Evolutionary conservation across 2,113 vertebrate genomes (phyloP).

Genomic region (Synodontis membranacea): DNA sequence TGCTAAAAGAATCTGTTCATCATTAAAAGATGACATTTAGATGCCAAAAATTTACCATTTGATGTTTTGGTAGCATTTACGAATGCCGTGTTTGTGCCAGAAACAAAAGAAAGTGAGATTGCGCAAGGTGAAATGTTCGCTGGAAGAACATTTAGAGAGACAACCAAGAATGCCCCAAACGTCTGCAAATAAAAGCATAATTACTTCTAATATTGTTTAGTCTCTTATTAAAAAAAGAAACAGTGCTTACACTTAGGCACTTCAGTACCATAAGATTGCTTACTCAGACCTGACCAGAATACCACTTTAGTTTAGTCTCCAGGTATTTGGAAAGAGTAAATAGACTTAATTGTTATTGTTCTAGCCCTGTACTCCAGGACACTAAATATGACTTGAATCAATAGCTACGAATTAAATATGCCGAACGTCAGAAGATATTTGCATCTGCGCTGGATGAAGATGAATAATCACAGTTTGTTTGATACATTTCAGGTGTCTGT

Average conservation of each 20-base stretch:
- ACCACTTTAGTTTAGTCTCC: not conserved
- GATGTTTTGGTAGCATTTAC: slow-evolving; percentile 25
- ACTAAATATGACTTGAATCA: not conserved
- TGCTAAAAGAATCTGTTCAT: slow-evolving; percentile 48
- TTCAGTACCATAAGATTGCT: not conserved
- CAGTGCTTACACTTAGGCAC: not conserved
- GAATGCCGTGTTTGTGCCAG: not conserved
- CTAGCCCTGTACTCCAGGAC: not conserved
- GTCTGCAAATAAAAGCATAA: slow-evolving; percentile 18
- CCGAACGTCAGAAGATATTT: not conserved
- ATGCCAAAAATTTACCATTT: slow-evolving; percentile 14
- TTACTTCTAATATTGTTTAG: slow-evolving; percentile 52
- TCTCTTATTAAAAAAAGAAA: not conserved
- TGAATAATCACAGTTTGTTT: not conserved
- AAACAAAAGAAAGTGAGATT: not conserved
- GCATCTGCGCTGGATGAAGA: not conserved
- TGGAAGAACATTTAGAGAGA: not conserved
- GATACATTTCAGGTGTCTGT: not conserved
- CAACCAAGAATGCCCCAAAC: not conserved
- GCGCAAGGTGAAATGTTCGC: slow-evolving; percentile 1
- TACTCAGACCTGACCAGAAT: not conserved
- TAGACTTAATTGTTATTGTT: not conserved
- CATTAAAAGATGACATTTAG: not conserved
- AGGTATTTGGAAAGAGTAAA: not conserved
- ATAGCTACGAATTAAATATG: not conserved